Evolutionary conservation across 2,113 vertebrate species (phyloP).

Genomic region (Plectropomus leopardus): DNA sequence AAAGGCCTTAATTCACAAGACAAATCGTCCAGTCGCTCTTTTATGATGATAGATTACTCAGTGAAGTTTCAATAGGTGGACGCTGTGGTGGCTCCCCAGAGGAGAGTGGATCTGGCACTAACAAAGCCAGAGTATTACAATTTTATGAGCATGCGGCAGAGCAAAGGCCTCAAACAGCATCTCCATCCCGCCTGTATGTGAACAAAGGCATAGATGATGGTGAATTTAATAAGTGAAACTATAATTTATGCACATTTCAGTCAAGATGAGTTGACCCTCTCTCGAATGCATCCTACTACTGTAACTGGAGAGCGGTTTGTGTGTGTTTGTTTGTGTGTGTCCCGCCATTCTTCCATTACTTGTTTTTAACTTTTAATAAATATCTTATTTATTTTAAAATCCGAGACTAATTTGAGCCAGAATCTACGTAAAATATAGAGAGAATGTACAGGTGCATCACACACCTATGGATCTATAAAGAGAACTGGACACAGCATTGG

Average conservation of each 20-base stretch:
- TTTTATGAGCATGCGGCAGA: conserved; percentile 37
- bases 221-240: neutral
- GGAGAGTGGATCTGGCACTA: conserved; percentile 25
- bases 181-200: neutral
- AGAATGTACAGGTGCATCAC: too few relatives aligned
- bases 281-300: conserved; percentile 12
- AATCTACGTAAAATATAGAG: too few relatives aligned
- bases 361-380: too few relatives aligned
- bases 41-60: conserved; percentile 54
- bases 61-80: conserved; percentile 47
- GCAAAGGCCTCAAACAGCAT: conserved; percentile 39
- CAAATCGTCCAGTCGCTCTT: conserved; percentile 43
- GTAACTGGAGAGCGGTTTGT: too few relatives aligned
- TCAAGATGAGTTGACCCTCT: neutral
- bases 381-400: too few relatives aligned
- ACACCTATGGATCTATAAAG: too few relatives aligned
- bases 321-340: too few relatives aligned
- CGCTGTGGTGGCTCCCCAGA: conserved; percentile 22
- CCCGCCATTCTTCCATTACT: too few relatives aligned
- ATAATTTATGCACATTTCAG: conserved; percentile 1
- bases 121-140: conserved; percentile 38
- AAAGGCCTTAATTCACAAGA: conserved; percentile 58
- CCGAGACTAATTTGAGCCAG: too few relatives aligned
- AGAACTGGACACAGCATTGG: too few relatives aligned
- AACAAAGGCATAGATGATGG: conserved; percentile 5